Percentiles rank a stretch among this genome's conserved stretches.
Conservation (phyloP, 2,113 vertebrate genomes). For the Mirza zaza region DNA sequence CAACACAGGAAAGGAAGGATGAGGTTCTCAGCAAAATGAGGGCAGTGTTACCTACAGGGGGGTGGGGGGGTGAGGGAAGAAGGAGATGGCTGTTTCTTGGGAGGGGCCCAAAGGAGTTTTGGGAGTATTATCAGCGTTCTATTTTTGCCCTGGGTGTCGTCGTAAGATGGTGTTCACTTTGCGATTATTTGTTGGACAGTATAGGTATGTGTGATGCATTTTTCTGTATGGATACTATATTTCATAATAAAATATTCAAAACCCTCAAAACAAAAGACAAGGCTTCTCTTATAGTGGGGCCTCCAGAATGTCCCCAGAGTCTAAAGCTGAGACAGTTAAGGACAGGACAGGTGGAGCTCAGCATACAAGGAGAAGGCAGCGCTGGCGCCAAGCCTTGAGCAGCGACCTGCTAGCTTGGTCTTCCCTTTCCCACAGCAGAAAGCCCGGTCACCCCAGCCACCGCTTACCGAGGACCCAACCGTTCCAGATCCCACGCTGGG, state of each 20-base stretch:
- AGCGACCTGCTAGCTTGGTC: accelerated
- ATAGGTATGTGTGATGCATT: not conserved
- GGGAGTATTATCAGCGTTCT: accelerated
- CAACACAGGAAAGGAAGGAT: not conserved
- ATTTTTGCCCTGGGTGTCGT: too few relatives aligned
- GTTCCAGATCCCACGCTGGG: not conserved
- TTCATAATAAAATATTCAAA: not conserved
- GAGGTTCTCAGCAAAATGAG: not conserved
- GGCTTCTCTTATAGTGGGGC: not conserved
- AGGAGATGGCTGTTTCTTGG: not conserved
- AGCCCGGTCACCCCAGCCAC: accelerated
- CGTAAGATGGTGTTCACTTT: not conserved
- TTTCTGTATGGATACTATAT: not conserved
- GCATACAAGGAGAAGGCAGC: accelerated
- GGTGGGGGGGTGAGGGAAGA: not conserved
- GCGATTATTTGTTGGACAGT: not conserved
- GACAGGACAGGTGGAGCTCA: not conserved
- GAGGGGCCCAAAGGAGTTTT: too few relatives aligned
- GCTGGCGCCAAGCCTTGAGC: too few relatives aligned
- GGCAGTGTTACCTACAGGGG: accelerated
- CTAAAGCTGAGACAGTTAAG: not conserved
- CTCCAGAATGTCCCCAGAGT: not conserved
- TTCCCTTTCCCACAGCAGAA: not conserved
- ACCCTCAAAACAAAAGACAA: not conserved
- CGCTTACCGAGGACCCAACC: accelerated